Evolutionary conservation across 2,797 vertebrate genomes (phyloP), one percentile per base, ranked within the genome.

Genomic region (Peromyscus attwateri): DNA sequence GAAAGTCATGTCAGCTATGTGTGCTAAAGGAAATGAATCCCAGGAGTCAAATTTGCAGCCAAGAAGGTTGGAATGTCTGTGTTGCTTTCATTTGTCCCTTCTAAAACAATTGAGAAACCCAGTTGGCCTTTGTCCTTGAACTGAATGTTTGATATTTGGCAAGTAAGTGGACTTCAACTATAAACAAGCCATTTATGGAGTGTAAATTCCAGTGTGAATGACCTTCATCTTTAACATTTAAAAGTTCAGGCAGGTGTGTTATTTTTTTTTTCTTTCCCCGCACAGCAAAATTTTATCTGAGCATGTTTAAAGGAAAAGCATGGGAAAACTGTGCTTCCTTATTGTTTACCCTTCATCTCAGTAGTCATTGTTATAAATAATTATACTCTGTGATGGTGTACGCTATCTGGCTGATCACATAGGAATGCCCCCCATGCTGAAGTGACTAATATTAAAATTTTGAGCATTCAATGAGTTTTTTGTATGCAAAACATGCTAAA

Each of bases 211-310:
- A 91, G 62, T 34, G 31, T 87, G 75, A 84, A 84, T 89, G 73
- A 94, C 64, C 49, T 92, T 97, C 52, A 94, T 55, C 82, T 95
- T 97, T 96, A 95, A 87, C 82, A 96, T 68, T 83, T 89, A 60
- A 43, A 95, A 95, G 25, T 96, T 81, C 73, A 64, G 87, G 2
- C 1, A 80, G 31, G n/a, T 73, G 16, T 73, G n/a, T 8, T 25
- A 25, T 89, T 62, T 49, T 90, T 89, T 62, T 49, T 90, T 60
- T 60, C 80, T 31, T 68, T 87, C 23, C 34, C 21, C 43, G 77
- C 55, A 83, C 91, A 95, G 68, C 23, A 88, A 93, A 81, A 81
- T 92, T 91, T 49, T n/a, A 10, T 16, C 87, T 84, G 25, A 60
- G 70, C 89, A 21, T 93, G 70, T 92, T 95, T 87, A 85, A 89